These are phyloP conservation scores for Gonatopus flavifemur DNA, from an alignment of 1,140 invertebrate species.

Conservation along the genomic window DNA sequence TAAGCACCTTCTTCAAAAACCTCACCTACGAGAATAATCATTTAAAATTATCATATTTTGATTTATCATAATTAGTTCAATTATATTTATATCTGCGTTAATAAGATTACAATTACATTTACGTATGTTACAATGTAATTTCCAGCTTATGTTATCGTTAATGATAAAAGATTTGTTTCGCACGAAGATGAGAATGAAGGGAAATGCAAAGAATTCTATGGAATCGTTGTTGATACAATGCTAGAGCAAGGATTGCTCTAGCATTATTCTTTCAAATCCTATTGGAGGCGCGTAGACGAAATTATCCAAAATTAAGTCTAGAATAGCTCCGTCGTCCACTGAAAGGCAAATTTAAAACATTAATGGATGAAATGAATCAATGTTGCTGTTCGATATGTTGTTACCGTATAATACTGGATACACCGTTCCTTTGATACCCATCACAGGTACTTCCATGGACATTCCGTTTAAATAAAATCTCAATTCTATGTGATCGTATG, in stretches of 20 bases:
- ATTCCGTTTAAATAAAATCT: slow-evolving; percentile 96
- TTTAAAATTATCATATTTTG: background rate
- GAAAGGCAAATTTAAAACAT: slow-evolving; percentile 52
- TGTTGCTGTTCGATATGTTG: slow-evolving; percentile 22
- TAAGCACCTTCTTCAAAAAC: no score
- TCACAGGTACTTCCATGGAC: slow-evolving; percentile 80
- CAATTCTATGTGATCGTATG: slow-evolving; percentile 95
- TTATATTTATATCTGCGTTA: no score
- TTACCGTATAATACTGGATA: slow-evolving; percentile 94
- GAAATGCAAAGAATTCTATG: no score
- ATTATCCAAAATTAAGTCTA: slow-evolving; percentile 91
- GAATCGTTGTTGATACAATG: no score
- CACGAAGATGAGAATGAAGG: no score
- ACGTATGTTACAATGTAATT: no score
- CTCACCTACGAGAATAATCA: no score
- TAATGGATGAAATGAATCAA: background rate
- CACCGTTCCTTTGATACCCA: slow-evolving; percentile 86
- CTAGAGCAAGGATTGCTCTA: slow-evolving; percentile 96
- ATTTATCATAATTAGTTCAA: background rate
- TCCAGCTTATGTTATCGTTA: no score
- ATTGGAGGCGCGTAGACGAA: slow-evolving; percentile 82
- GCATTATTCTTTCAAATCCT: slow-evolving; percentile 95
- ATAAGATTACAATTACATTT: no score
- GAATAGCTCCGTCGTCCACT: slow-evolving; percentile 96
- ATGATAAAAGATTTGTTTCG: no score